These are phyloP conservation scores for Sandelia bainsii DNA, from an alignment of 2,797 vertebrate species.

Conservation along the genomic window DNA sequence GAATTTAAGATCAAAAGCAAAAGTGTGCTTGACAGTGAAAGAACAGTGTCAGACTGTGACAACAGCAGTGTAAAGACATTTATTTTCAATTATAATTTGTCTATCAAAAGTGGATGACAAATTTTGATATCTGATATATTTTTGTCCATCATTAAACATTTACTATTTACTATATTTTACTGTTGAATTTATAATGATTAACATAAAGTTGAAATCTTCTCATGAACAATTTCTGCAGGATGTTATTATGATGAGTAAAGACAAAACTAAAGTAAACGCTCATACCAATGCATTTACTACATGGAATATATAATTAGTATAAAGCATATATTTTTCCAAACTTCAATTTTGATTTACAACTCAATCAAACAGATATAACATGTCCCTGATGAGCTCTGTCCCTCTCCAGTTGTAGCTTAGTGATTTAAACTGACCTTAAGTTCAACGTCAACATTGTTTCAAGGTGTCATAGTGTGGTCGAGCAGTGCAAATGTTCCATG, in stretches of 20 bases:
- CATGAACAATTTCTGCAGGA: not conserved
- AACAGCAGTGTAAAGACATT: not conserved
- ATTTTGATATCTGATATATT: not conserved
- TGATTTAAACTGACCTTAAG: constrained; percentile 64
- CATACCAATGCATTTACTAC: not conserved
- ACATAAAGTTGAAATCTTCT: not conserved
- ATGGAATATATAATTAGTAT: no score
- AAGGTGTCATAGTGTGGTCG: constrained; percentile 46
- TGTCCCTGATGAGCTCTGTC: constrained; percentile 18
- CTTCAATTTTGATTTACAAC: constrained; percentile 5
- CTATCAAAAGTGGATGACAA: not conserved
- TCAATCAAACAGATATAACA: constrained; percentile 24
- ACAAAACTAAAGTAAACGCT: not conserved
- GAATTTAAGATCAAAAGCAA: constrained; percentile 50
- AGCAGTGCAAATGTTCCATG: constrained; percentile 29
- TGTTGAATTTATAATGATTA: not conserved
- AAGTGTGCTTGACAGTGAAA: not conserved
- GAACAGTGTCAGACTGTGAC: not conserved
- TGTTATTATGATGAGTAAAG: not conserved
- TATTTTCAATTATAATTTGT: not conserved
- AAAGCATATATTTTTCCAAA: not conserved
- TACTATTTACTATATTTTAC: not conserved
- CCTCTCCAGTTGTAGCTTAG: constrained; percentile 30
- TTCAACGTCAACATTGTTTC: constrained; percentile 69
- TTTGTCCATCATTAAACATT: not conserved